Base-by-base conservation (phyloP, 2,797 vertebrate species). In the Helostoma temminkii region DNA sequence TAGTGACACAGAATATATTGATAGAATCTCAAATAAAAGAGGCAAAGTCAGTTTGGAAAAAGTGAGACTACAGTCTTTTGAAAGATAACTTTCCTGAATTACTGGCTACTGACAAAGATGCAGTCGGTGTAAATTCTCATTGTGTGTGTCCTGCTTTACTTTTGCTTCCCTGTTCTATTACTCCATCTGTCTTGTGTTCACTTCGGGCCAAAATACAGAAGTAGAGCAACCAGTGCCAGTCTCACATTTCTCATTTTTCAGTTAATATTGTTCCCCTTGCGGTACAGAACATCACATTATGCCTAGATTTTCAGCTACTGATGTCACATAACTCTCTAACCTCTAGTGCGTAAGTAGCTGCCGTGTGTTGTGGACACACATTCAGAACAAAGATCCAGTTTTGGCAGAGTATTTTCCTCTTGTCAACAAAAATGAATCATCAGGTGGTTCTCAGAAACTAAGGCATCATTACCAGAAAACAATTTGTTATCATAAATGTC, bases 121-220 rank as follows among this genome's bases (percentile, higher is more conserved):
- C n/a, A 62, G 37, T 30, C 1, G 32, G 25, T 57, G 62, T 59
- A 37, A 70, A 42, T 48, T 73, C 61, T 84, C 67, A 65, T 78
- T 62, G 63, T 82, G 67, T 56, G 6, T 25, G 67, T 48, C 73
- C 75, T 81, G 68, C 1, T 83, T 76, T 79, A 67, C 49, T 78
- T 81, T 58, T 34, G 2, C 9, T 59, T 70, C 62, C 63, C 53
- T 15, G 46, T 50, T 69, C 24, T 77, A 21, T 10, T 4, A 21
- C 66, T 81, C 55, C 71, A 80, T 76, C 70, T 71, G 73, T 62
- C 34, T 74, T 3, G 11, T 52, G 75, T 63, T 43, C 32, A 60
- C 48, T 73, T 10, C 0, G 2, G 76, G 73, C 15, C 77, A 74
- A 66, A 81, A 74, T 67, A 63, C 41, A 25, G 56, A 81, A 72